Evolutionary conservation across 2,113 vertebrate genomes (phyloP).

Genomic region (Rhinoderma darwinii): DNA sequence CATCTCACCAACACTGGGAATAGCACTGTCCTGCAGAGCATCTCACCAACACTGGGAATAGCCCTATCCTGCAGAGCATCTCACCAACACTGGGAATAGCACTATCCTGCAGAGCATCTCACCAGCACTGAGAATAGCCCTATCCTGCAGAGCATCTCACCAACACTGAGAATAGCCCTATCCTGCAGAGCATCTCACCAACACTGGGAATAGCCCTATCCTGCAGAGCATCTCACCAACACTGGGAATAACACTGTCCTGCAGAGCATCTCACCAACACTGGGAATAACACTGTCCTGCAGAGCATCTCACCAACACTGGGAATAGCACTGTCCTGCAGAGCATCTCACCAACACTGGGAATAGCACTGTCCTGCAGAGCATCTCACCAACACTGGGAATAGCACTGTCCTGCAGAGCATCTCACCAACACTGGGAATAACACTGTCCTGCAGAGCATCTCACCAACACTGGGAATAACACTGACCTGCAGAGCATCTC

Average conservation of each 20-base stretch:
- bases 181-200: neutral
- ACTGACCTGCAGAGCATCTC: neutral
- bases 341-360: rapidly evolving
- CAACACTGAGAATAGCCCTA: neutral
- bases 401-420: neutral
- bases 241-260: neutral
- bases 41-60: neutral
- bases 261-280: neutral
- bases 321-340: neutral
- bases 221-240: neutral
- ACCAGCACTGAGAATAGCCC: rapidly evolving
- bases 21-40: neutral
- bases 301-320: neutral
- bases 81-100: neutral
- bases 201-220: neutral
- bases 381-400: neutral
- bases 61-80: neutral
- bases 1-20: neutral
- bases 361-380: too few relatives aligned
- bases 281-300: neutral
- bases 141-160: neutral
- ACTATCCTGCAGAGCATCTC: neutral
- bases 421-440: neutral
- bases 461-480: neutral
- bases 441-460: neutral